Evolutionary conservation across 2,797 vertebrate species (phyloP).

Genomic region (Neomorphus geoffroyi): DNA sequence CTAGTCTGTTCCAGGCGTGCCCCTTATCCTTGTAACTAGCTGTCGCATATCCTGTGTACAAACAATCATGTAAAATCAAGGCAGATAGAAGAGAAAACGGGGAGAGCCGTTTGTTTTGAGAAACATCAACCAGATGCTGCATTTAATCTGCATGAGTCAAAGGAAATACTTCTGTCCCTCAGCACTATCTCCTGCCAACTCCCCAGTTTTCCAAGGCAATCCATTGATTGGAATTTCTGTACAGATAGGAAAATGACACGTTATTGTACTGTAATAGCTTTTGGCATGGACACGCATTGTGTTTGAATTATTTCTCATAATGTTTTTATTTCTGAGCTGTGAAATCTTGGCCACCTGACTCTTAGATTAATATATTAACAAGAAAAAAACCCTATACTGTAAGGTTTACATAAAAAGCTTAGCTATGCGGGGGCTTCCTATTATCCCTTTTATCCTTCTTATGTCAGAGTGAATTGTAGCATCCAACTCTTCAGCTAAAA

Average conservation of each 20-base stretch:
- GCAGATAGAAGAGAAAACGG: not conserved
- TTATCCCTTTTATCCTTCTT: not conserved
- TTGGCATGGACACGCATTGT: not conserved
- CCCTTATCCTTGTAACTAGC: not conserved
- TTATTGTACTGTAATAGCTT: not conserved
- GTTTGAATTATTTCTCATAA: not conserved
- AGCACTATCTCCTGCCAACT: not conserved
- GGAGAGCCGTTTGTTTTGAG: not conserved
- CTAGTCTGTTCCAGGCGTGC: not conserved
- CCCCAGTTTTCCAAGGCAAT: not conserved
- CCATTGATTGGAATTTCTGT: not conserved
- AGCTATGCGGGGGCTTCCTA: not conserved
- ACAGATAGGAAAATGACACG: not conserved
- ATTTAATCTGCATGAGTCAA: not conserved
- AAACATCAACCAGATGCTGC: not conserved
- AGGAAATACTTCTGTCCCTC: not conserved
- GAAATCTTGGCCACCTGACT: not conserved
- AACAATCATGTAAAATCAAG: not conserved
- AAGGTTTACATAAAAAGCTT: not conserved
- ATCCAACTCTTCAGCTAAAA: not conserved
- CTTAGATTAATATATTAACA: not conserved
- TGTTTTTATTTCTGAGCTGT: not conserved
- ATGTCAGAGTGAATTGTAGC: not conserved
- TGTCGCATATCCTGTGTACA: fast-evolving
- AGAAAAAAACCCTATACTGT: not conserved